These are phyloP conservation scores for Sula dactylatra DNA, from an alignment of 2,113 vertebrate species.

Conservation along the genomic window DNA sequence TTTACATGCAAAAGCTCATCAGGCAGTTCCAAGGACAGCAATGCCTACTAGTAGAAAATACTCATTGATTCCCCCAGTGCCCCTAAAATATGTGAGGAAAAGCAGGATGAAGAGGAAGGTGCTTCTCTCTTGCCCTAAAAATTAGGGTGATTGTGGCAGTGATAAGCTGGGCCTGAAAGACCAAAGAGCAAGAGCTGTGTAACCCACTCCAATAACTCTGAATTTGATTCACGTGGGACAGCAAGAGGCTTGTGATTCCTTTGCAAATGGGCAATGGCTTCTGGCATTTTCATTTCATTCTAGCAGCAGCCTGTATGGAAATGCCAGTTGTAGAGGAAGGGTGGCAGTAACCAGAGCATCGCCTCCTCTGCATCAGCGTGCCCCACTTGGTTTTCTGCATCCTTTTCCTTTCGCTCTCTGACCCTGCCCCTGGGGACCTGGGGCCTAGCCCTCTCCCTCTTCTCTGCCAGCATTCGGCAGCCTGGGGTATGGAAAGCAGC, in stretches of 20 bases:
- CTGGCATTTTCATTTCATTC: neutral
- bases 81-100: neutral
- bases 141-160: neutral
- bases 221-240: neutral
- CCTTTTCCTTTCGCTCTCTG: neutral
- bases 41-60: neutral
- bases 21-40: neutral
- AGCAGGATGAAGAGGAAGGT: neutral
- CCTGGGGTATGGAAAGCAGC: neutral
- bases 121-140: neutral
- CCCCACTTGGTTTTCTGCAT: fast-evolving
- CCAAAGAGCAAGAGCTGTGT: neutral
- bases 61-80: fast-evolving
- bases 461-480: neutral
- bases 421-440: too few relatives aligned
- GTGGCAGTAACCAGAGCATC: neutral
- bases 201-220: neutral
- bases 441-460: too few relatives aligned
- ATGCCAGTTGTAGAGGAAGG: neutral
- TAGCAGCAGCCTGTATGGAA: neutral
- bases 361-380: neutral
- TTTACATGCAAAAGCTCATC: neutral
- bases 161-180: neutral
- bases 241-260: neutral
- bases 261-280: neutral